phyloP scores from a whole-genome alignment of 2,797 vertebrate species.

The Petrocephalus sullivani region DNA sequence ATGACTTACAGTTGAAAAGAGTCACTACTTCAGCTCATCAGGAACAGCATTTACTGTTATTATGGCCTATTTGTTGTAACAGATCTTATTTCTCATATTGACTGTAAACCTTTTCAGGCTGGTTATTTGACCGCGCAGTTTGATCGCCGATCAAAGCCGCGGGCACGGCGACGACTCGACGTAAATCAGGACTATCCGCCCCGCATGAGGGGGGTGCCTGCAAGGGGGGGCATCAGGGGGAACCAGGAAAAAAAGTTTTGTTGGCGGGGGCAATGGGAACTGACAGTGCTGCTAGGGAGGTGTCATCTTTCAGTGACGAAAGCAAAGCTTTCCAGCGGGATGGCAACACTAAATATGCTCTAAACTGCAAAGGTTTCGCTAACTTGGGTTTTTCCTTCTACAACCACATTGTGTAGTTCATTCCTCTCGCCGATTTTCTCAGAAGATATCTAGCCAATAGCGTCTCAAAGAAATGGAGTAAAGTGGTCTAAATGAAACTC shows the following conservation, averaged over 20 bases:
- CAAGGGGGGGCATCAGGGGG: neutral
- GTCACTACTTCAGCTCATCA: neutral
- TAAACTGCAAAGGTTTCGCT: neutral
- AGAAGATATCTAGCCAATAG: neutral
- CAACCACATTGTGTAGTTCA: neutral
- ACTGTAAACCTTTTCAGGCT: constrained; percentile 59
- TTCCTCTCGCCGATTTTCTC: neutral
- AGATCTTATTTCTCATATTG: constrained; percentile 24
- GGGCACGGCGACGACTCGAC: constrained; percentile 49
- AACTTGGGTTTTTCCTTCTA: neutral
- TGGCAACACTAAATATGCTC: neutral
- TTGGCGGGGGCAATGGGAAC: neutral
- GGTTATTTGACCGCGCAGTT: constrained; percentile 44
- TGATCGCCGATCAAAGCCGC: constrained; percentile 49
- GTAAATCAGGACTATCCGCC: constrained; percentile 59
- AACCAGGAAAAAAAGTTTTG: neutral
- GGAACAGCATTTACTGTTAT: neutral
- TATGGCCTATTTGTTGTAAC: neutral
- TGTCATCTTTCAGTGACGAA: neutral
- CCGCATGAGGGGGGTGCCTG: neutral
- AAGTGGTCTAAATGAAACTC: neutral
- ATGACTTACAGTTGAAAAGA: neutral
- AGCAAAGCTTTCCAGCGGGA: neutral
- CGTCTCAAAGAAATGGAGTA: neutral
- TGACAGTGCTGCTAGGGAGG: neutral